A percentile compares a stretch with the other conserved stretches of the same genome.
phyloP scores from a whole-genome alignment of 2,113 vertebrate species.

The Phocoena phocoena region DNA sequence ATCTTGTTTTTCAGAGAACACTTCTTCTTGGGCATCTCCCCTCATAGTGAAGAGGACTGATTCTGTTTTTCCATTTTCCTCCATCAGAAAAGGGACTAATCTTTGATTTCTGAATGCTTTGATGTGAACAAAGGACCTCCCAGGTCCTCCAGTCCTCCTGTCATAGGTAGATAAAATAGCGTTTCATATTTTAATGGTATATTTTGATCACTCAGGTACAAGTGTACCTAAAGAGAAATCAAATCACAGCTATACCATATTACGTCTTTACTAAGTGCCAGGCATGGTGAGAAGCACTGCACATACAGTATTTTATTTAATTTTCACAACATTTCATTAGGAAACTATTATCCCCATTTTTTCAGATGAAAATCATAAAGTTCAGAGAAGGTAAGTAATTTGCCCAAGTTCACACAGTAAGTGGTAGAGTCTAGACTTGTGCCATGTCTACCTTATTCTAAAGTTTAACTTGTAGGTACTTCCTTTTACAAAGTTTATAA shows the following conservation, averaged over 20 bases:
- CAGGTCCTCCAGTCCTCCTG: neutral
- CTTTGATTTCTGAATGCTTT: neutral
- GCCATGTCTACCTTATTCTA: neutral
- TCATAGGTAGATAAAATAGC: neutral
- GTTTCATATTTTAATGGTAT: neutral
- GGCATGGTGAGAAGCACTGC: neutral
- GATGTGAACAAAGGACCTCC: neutral
- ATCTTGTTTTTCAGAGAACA: neutral
- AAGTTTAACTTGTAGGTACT: neutral
- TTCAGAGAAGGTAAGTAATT: neutral
- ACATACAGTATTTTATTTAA: neutral
- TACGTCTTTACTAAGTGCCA: neutral
- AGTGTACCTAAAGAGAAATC: neutral
- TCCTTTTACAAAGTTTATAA: neutral
- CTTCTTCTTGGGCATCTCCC: neutral
- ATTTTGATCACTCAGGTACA: neutral
- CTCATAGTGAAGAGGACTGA: neutral
- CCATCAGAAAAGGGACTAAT: neutral
- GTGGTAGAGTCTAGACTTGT: neutral
- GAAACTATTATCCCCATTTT: neutral
- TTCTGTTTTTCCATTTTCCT: neutral
- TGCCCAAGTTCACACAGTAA: neutral
- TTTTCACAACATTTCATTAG: neutral
- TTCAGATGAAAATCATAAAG: neutral
- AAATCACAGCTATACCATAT: neutral